Evolutionary conservation across 2,113 vertebrate genomes (phyloP).

Genomic region (Heptranchias perlo): DNA sequence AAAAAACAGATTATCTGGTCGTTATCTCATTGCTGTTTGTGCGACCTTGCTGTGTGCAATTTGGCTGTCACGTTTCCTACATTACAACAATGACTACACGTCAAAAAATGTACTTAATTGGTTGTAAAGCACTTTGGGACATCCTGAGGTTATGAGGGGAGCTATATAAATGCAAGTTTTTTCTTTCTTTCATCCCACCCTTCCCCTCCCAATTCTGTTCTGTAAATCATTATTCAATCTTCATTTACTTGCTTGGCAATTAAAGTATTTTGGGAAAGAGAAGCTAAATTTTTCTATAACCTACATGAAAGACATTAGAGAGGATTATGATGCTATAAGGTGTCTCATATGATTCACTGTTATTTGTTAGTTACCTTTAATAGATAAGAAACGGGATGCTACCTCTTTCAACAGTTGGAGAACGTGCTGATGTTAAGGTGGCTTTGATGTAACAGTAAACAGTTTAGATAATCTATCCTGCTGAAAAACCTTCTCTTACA

Average conservation of each 20-base stretch:
- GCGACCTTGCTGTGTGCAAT: too few species aligned
- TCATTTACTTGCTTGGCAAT: too few species aligned
- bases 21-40: too few species aligned
- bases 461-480: slow-evolving; percentile 57
- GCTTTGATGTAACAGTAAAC: slow-evolving; percentile 59
- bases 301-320: background rate
- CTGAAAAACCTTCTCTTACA: slow-evolving; percentile 53
- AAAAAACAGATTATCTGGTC: too few species aligned
- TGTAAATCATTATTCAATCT: background rate
- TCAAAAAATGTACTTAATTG: too few species aligned
- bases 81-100: too few species aligned
- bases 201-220: background rate
- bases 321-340: background rate
- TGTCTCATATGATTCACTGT: background rate
- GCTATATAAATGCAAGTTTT: too few species aligned
- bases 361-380: background rate
- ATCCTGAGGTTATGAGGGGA: too few species aligned
- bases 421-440: slow-evolving; percentile 53
- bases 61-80: too few species aligned
- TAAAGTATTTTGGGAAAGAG: too few species aligned
- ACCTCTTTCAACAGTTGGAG: slow-evolving; percentile 46
- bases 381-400: slow-evolving; percentile 40
- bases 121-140: too few species aligned
- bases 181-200: background rate
- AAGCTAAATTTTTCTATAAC: background rate